Base-by-base conservation (phyloP, 1,140 invertebrate genomes). In the Mactra quadrangularis region DNA sequence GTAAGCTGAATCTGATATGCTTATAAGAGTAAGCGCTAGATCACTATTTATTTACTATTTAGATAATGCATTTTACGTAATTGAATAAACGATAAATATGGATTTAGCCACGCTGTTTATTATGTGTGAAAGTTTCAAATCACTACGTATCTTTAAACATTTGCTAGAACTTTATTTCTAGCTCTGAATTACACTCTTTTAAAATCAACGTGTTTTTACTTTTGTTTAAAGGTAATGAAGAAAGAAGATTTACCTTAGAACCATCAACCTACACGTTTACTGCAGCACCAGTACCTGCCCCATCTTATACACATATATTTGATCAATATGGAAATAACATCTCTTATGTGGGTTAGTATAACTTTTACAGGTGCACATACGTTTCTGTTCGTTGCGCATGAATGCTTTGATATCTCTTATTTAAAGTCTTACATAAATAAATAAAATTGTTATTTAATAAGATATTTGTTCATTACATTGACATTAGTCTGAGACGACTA, bases 171-270 rank as follows among this genome's bases (percentile, higher is more conserved):
- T n/a, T n/a, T n/a, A n/a, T n/a, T n/a, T n/a, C n/a, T n/a, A n/a
- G n/a, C n/a, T n/a, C n/a, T n/a, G n/a, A n/a, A n/a, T n/a, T n/a
- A n/a, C n/a, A n/a, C n/a, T n/a, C n/a, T n/a, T n/a, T n/a, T n/a
- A n/a, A n/a, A n/a, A n/a, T n/a, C n/a, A n/a, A n/a, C n/a, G n/a
- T n/a, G n/a, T n/a, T n/a, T n/a, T n/a, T n/a, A n/a, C n/a, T n/a
- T 31, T 59, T 13, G 38, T 7, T 41, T 35, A 25, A 27, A 77
- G 74, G 74, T 15, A 77, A 77, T 64, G 74, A 77, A 45, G 74
- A 4, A 7, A 35, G 60, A 19, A 35, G 74, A 29, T 77, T 64
- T 38, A 35, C 57, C n/a, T 47, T 77, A 27, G 3, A 77, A 25
- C 29, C 45, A 47, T 11, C 38, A 3, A 45, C 74, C 31, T 77